Percentiles rank a stretch among this genome's conserved stretches.
These are phyloP conservation scores for Trissonchulus sp. DNA, from an alignment of 2,888 invertebrate genomes.

Conservation along the genomic window DNA sequence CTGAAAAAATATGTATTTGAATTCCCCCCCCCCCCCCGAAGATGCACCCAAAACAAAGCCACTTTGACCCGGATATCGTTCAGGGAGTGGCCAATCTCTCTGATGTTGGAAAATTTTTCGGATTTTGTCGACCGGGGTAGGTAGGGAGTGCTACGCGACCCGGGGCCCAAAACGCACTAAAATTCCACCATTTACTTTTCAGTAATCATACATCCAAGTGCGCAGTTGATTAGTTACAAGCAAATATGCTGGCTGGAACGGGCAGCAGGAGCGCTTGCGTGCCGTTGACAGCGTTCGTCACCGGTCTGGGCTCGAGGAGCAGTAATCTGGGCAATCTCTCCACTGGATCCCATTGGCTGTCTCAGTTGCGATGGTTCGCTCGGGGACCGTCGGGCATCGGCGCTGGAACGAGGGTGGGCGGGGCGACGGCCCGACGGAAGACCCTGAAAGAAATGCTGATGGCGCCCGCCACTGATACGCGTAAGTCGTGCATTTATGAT, in stretches of 20 bases:
- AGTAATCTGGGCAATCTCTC: slow-evolving; percentile 16
- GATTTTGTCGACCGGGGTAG: no score
- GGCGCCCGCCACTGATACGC: slow-evolving; percentile 51
- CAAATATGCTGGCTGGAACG: background rate
- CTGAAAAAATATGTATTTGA: no score
- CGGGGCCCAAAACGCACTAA: no score
- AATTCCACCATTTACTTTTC: no score
- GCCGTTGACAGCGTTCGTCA: slow-evolving; percentile 6
- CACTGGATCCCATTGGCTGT: slow-evolving; percentile 28
- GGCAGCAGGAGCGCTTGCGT: background rate
- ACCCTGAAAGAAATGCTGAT: slow-evolving; percentile 45
- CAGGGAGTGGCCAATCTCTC: no score
- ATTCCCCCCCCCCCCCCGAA: no score
- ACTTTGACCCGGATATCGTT: no score
- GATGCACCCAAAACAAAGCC: no score
- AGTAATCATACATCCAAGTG: no score
- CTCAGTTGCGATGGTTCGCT: slow-evolving; percentile 20
- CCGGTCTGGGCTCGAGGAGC: background rate
- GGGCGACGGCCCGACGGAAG: slow-evolving; percentile 4
- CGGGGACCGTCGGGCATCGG: background rate
- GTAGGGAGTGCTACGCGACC: no score
- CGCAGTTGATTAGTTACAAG: no score
- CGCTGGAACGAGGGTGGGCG: background rate
- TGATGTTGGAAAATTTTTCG: no score
- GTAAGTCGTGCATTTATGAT: slow-evolving; percentile 38